Evolutionary conservation across 2,888 invertebrate species (phyloP).

Genomic region (Busseola fusca): DNA sequence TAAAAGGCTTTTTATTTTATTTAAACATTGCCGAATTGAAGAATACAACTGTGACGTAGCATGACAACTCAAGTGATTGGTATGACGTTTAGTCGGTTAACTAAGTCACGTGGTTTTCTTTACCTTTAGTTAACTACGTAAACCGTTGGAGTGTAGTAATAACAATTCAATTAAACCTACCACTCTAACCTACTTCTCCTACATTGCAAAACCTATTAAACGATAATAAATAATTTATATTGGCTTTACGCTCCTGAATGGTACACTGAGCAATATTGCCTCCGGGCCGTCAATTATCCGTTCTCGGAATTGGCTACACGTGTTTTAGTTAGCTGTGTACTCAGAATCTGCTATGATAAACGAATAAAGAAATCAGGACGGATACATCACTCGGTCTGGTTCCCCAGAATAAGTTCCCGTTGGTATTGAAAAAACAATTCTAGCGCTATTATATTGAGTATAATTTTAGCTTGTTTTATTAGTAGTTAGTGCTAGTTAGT

Average conservation of each 20-base stretch:
- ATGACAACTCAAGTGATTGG: too few species aligned
- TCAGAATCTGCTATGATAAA: not conserved
- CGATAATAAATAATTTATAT: not conserved
- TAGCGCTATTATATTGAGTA: too few species aligned
- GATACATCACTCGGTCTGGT: constrained; percentile 1
- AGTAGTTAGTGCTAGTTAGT: too few species aligned
- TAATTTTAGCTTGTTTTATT: too few species aligned
- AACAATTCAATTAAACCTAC: not conserved
- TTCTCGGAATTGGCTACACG: not conserved
- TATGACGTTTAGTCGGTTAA: too few species aligned
- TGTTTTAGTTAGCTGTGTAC: not conserved
- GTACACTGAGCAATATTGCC: constrained; percentile 3
- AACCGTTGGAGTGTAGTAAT: not conserved
- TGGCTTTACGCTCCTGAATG: not conserved
- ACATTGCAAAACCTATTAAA: not conserved
- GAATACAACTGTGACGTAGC: too few species aligned
- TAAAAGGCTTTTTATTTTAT: too few species aligned
- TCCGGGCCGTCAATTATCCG: not conserved
- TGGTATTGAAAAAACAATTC: too few species aligned
- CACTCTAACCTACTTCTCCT: not conserved
- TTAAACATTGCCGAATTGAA: too few species aligned
- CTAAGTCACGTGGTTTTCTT: too few species aligned
- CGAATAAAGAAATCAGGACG: not conserved
- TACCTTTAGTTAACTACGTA: too few species aligned
- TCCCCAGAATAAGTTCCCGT: not conserved